Evolutionary conservation across 2,888 invertebrate species (phyloP), one percentile per base, ranked within the genome.

Genomic region (Thumatha senex): DNA sequence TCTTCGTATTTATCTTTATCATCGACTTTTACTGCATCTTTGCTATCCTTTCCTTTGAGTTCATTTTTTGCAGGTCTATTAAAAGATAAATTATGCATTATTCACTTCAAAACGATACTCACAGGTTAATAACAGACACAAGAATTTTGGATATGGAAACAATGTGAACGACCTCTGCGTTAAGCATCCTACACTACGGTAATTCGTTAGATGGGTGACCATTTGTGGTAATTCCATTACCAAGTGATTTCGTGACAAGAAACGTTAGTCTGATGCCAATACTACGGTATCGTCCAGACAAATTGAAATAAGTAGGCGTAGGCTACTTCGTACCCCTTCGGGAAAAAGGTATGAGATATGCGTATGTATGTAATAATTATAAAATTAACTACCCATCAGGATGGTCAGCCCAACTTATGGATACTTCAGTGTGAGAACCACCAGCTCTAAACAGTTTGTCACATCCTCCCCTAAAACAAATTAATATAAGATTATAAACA

Each of bases 371-470:
- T 15, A 38, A 38, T 18, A 39, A 11, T n/a, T 0, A 4, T 13
- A 7, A 33, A 15, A 36, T 18, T 5, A 29, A 8, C 46, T 78
- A 85, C 84, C 84, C 87, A 44, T 86, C 86, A 2, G 82, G 82
- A 69, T 85, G 84, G 34, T 80, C 80, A 14, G 48, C 11, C 86
- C 86, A 87, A 42, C 68, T 80, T 39, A 86, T 66, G 7, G 60
- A 63, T 30, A 64, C 72, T 61, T 86, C 84, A 9, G 66, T 70
- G 41, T 81, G 80, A 1, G 82, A 80, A n/a, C 74, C 67, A 36
- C 76, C 76, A 12, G 83, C 67, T 60, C 86, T 69, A 40, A 86
- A 86, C 11, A 82, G 44, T 47, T 83, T 84, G 12, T 72, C 71
- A 55, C 85, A 86, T 13, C 36, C 40, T 40, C 44, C 44, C 5